Evolutionary conservation across 2,113 vertebrate species (phyloP).

Genomic region (Miniopterus natalensis): DNA sequence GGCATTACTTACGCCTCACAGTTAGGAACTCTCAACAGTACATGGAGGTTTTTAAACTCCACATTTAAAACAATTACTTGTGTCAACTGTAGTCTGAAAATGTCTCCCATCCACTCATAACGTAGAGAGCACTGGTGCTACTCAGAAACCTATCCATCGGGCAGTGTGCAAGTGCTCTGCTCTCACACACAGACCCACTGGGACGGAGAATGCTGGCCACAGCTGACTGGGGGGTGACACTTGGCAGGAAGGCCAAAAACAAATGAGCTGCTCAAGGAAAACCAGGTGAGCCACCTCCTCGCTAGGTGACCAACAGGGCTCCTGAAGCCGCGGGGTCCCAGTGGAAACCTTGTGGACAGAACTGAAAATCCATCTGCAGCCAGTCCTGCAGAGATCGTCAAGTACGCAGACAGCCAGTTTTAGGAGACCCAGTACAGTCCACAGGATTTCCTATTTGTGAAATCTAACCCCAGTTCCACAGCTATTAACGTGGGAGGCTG

Average conservation of each 20-base stretch:
- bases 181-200: accelerated
- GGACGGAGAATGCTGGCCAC: accelerated
- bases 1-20: neutral
- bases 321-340: accelerated
- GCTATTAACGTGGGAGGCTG: neutral
- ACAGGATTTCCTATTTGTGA: neutral
- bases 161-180: neutral
- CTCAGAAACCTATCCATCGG: neutral
- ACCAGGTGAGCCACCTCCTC: neutral
- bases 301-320: accelerated
- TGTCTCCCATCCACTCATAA: neutral
- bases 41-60: neutral
- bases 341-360: neutral
- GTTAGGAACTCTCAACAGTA: neutral
- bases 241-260: neutral
- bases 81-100: neutral
- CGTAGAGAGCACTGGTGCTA: neutral
- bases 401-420: neutral
- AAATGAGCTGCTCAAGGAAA: neutral
- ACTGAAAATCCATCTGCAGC: accelerated
- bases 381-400: neutral
- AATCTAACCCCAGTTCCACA: neutral
- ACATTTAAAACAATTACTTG: neutral
- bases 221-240: accelerated
- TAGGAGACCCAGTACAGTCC: neutral